Base-by-base conservation (phyloP, 2,113 vertebrate genomes). In the Crotalus tigris region DNA sequence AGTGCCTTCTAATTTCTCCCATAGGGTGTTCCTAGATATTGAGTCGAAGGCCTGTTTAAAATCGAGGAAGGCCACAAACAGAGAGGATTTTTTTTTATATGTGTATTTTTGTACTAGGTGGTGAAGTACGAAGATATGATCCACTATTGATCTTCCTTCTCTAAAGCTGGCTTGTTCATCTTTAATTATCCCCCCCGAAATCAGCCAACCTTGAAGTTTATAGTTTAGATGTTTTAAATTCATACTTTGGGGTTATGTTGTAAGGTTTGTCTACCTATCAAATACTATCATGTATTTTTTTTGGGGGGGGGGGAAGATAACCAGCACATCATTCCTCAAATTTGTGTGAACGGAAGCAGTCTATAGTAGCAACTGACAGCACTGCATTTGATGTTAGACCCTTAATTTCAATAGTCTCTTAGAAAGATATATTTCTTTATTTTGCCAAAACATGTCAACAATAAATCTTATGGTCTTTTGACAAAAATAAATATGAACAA, bases 371-470 rank as follows among this genome's bases (percentile, higher is more conserved):
- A 46, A 49, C 19, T 91, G 13, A 33, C n/a, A 11, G 33, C 24
- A 39, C 57, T 93, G 4, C 12, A 51, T 33, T 3, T 59, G 90
- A 21, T 46, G 86, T 57, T 88, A 54, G 46, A 5, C 53, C 85
- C 93, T 33, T 39, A 92, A 91, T 58, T 69, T 81, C 44, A 92
- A 93, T 9, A 93, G 92, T 21, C 33, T 10, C 0, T 0, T 29
- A 91, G 91, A 29, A 91, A 94, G 24, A 94, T 89, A 0, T 92
- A 85, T 11, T 29, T 57, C 94, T 88, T 53, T 92, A 86, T 89
- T 92, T 92, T 86, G 51, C 24, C 85, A 64, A 90, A 61, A 86
- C 11, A 11, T 94, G 86, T 89, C 49, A 81, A 85, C 54, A 75
- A 5, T 91, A 29, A 87, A 23, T 94, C 93, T 87, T 93, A 46